Evolutionary conservation across 2,888 invertebrate genomes (phyloP).

Genomic region (Caenorhabditis sinica): DNA sequence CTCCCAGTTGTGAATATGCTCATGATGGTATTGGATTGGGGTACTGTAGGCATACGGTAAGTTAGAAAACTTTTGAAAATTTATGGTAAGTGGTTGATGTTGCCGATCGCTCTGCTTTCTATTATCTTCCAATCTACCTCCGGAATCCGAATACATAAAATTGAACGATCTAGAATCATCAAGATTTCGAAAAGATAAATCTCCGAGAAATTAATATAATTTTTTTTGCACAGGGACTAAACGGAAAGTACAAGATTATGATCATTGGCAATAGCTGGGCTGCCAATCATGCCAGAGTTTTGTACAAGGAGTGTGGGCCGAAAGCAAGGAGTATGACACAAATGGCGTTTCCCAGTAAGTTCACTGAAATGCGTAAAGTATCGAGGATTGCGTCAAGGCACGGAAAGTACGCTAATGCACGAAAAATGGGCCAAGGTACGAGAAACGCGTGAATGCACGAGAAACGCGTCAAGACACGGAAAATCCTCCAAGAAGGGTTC

Average conservation of each 20-base stretch:
- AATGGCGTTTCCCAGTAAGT: not conserved
- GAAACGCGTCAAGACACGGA: not conserved
- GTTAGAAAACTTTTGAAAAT: not conserved
- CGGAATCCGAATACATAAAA: too few relatives aligned
- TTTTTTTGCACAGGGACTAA: not conserved
- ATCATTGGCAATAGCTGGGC: conserved; percentile 27
- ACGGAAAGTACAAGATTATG: not conserved
- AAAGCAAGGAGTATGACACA: conserved; percentile 7
- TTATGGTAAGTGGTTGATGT: too few relatives aligned
- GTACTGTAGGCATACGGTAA: conserved; percentile 5
- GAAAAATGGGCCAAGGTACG: not conserved
- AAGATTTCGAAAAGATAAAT: too few relatives aligned
- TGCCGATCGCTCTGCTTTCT: too few relatives aligned
- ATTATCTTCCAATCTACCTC: too few relatives aligned
- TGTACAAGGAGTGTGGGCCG: conserved; percentile 1
- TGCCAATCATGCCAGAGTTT: conserved; percentile 14
- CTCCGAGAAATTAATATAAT: too few relatives aligned
- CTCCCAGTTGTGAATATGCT: not conserved
- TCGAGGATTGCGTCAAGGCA: too few relatives aligned
- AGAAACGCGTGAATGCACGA: not conserved
- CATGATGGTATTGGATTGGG: not conserved
- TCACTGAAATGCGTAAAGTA: not conserved
- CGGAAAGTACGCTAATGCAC: too few relatives aligned
- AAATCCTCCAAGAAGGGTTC: not conserved
- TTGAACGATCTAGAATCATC: too few relatives aligned